Evolutionary conservation across 2,113 vertebrate species (phyloP).

Genomic region (Choloepus hoffmanni): DNA sequence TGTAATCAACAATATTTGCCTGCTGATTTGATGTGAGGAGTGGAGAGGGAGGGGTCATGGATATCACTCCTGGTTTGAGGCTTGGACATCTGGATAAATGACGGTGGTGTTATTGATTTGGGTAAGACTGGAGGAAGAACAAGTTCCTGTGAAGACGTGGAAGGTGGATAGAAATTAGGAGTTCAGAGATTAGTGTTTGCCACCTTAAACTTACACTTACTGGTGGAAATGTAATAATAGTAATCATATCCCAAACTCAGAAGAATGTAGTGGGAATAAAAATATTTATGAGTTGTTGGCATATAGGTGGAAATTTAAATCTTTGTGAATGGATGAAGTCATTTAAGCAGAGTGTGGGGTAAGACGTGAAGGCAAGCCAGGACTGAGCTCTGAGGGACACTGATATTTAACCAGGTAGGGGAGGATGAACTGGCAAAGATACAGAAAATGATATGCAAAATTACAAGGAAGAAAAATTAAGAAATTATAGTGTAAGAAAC

Average conservation of each 20-base stretch:
- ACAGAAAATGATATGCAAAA: neutral
- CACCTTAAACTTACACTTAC: neutral
- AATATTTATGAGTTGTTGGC: neutral
- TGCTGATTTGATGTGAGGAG: neutral
- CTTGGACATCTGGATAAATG: neutral
- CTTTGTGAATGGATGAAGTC: neutral
- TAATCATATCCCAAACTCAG: neutral
- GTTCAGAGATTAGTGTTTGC: neutral
- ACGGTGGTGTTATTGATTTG: neutral
- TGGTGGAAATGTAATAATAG: neutral
- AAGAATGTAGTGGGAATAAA: neutral
- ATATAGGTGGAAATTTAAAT: neutral
- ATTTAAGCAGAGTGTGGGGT: neutral
- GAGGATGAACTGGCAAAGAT: neutral
- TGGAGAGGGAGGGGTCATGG: neutral
- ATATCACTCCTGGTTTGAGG: neutral
- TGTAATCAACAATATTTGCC: neutral
- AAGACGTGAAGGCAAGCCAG: neutral
- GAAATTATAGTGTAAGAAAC: neutral
- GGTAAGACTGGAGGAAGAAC: neutral
- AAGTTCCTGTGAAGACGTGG: neutral
- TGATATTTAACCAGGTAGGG: neutral
- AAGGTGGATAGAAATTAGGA: neutral
- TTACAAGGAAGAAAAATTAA: neutral
- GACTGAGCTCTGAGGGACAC: too few relatives aligned